Evolutionary conservation across 2,888 invertebrate genomes (phyloP).

Genomic region (Arge pagana): DNA sequence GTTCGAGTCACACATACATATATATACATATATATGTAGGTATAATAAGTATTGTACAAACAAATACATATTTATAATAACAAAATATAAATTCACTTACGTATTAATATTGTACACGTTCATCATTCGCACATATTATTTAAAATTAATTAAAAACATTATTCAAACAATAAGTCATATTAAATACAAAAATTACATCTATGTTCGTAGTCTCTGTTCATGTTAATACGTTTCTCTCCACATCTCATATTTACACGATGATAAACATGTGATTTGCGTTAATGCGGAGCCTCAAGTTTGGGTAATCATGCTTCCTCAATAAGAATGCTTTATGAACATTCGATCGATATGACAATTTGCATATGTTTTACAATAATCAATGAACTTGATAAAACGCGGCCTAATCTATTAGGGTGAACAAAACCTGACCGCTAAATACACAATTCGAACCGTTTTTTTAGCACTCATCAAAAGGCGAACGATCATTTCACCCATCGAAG

Average conservation of each 20-base stretch:
- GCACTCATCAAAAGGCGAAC: no score
- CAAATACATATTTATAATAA: slow-evolving; percentile 52
- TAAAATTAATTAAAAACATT: slow-evolving; percentile 46
- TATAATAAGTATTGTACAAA: slow-evolving; percentile 47
- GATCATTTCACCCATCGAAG: no score
- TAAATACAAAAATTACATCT: slow-evolving; percentile 36
- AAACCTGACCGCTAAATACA: no score
- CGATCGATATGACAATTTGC: no score
- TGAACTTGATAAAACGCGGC: slow-evolving; percentile 12
- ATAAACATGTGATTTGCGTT: slow-evolving; percentile 7
- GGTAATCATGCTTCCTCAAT: background rate
- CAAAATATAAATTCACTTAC: slow-evolving; percentile 50
- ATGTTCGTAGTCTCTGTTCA: slow-evolving; percentile 22
- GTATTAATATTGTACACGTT: slow-evolving; percentile 45
- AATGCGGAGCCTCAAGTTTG: slow-evolving; percentile 3
- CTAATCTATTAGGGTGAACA: slow-evolving; percentile 18
- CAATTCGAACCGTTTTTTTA: no score
- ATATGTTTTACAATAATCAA: no score
- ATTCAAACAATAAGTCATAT: slow-evolving; percentile 20
- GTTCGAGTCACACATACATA: slow-evolving; percentile 25
- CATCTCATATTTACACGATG: slow-evolving; percentile 9
- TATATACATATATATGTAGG: slow-evolving; percentile 33
- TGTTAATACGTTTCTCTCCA: slow-evolving; percentile 16
- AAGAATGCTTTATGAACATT: no score
- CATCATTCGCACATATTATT: slow-evolving; percentile 51